phyloP scores from a whole-genome alignment of 2,888 invertebrate genomes.

The Thymelicus lineola region DNA sequence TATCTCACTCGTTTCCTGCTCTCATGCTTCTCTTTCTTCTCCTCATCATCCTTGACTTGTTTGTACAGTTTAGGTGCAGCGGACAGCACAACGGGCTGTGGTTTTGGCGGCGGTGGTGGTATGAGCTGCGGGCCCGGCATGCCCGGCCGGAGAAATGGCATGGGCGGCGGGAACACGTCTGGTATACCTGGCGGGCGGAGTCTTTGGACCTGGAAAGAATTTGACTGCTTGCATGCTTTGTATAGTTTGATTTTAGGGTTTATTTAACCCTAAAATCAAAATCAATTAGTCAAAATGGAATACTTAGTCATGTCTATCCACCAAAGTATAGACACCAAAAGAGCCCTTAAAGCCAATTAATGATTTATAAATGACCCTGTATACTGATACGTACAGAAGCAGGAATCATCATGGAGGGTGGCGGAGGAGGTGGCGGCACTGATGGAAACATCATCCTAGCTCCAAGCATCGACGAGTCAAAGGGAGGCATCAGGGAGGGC shows the following conservation, averaged over 20 bases:
- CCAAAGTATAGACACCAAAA: too few species aligned
- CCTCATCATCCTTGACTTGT: slow-evolving; percentile 76
- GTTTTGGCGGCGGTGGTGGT: slow-evolving; percentile 76
- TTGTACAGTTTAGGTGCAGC: slow-evolving; percentile 90
- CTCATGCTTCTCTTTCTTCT: slow-evolving; percentile 66
- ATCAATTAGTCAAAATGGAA: too few species aligned
- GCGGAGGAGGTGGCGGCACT: slow-evolving; percentile 88
- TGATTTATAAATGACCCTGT: background rate
- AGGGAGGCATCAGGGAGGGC: slow-evolving; percentile 60
- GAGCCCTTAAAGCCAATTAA: background rate
- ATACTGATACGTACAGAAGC: slow-evolving; percentile 82
- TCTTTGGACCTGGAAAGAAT: slow-evolving; percentile 61
- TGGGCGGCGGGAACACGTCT: slow-evolving; percentile 68
- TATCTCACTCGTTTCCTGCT: slow-evolving; percentile 63
- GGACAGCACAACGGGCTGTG: slow-evolving; percentile 87
- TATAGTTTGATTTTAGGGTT: too few species aligned
- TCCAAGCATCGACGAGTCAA: slow-evolving; percentile 55
- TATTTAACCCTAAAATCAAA: too few species aligned
- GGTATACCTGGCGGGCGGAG: slow-evolving; percentile 55
- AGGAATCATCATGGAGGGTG: slow-evolving; percentile 88
- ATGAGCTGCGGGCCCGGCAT: slow-evolving; percentile 71
- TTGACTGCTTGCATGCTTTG: background rate
- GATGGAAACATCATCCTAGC: slow-evolving; percentile 82
- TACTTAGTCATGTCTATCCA: too few species aligned
- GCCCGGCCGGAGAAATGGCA: slow-evolving; percentile 65